Evolutionary conservation across 2,113 vertebrate species (phyloP).

Genomic region (Mugil cephalus): DNA sequence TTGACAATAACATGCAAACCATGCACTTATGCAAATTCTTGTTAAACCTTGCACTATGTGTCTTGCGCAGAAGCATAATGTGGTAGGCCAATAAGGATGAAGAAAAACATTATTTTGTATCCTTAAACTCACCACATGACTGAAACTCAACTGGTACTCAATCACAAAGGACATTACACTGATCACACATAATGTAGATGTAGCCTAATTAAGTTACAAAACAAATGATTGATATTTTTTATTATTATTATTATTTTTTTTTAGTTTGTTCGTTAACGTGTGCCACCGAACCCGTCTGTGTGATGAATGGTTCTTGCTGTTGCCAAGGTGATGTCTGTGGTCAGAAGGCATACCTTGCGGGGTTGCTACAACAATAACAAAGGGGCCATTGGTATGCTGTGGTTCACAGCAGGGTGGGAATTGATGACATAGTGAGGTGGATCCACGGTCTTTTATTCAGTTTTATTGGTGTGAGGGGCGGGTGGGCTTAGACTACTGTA

Average conservation of each 20-base stretch:
- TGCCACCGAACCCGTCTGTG: conserved; percentile 72
- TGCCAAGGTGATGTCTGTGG: conserved; percentile 66
- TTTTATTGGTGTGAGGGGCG: conserved; percentile 46
- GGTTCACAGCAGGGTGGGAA: conserved; percentile 55
- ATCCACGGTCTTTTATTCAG: conserved; percentile 58
- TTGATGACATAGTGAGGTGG: conserved; percentile 34
- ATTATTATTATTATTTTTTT: too few relatives aligned
- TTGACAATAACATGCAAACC: conserved; percentile 76
- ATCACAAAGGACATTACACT: conserved; percentile 66
- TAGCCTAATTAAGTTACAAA: conserved; percentile 73
- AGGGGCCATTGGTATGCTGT: conserved; percentile 59
- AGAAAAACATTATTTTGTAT: conserved; percentile 33
- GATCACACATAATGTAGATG: conserved; percentile 69
- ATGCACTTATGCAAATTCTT: conserved; percentile 80
- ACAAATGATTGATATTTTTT: conserved; percentile 45
- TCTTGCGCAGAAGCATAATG: conserved; percentile 59
- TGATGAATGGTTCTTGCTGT: conserved; percentile 62
- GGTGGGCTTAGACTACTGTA: conserved; percentile 63
- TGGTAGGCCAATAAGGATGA: conserved; percentile 46
- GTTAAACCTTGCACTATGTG: conserved; percentile 79
- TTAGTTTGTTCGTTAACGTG: conserved; percentile 33
- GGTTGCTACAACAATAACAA: conserved; percentile 59
- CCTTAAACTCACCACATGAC: conserved; percentile 51
- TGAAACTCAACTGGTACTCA: conserved; percentile 61
- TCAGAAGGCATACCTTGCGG: conserved; percentile 43